Evolutionary conservation across 1,140 invertebrate genomes (phyloP).

Genomic region (Yoshiicerus persimilis): DNA sequence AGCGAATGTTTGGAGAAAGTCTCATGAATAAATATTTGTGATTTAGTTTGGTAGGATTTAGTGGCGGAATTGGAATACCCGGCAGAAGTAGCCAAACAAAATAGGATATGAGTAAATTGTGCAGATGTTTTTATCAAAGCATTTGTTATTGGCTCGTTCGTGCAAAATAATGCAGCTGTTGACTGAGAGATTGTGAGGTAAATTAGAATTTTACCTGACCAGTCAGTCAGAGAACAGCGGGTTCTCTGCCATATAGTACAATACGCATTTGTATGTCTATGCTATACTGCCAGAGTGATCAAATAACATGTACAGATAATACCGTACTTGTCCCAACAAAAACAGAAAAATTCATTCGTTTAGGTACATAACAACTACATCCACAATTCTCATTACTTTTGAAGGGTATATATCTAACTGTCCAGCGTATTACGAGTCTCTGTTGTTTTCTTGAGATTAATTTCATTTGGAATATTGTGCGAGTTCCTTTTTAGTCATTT

Average conservation of each 20-base stretch:
- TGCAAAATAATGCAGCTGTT: slow-evolving; percentile 7
- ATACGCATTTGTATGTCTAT: background rate
- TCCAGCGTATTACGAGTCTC: too few relatives aligned
- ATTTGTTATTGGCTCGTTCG: background rate
- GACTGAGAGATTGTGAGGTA: slow-evolving; percentile 4
- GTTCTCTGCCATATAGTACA: background rate
- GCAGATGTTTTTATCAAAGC: slow-evolving; percentile 16
- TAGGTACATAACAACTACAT: too few relatives aligned
- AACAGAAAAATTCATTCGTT: too few relatives aligned
- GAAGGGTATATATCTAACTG: too few relatives aligned
- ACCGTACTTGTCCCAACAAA: too few relatives aligned
- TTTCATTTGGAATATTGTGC: too few relatives aligned
- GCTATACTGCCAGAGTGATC: background rate
- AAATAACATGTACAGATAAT: too few relatives aligned
- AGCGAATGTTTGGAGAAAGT: background rate
- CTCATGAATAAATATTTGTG: background rate
- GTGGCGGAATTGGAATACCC: background rate
- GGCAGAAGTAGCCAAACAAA: background rate
- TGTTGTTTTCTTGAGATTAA: too few relatives aligned
- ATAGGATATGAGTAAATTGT: background rate
- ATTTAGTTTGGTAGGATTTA: background rate
- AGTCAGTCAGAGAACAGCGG: background rate
- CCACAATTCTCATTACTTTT: too few relatives aligned
- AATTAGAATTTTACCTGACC: slow-evolving; percentile 17
- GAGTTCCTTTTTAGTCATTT: too few relatives aligned